phyloP scores from a whole-genome alignment of 1,140 invertebrate genomes.

The Phortica variegata region DNA sequence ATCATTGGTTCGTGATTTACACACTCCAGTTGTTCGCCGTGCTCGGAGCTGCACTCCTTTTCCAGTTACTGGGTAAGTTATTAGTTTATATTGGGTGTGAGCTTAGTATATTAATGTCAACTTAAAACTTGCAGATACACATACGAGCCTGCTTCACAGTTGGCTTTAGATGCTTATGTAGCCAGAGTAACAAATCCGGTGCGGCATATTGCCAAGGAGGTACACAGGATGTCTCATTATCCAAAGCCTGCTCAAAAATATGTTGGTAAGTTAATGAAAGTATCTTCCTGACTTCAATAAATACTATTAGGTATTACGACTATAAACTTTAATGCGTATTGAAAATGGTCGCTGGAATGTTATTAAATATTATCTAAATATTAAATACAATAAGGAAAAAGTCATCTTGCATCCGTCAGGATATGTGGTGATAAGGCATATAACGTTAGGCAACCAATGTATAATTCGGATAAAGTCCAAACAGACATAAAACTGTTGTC shows the following conservation, averaged over 20 bases:
- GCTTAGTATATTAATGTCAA: neutral
- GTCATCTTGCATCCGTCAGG: constrained; percentile 74
- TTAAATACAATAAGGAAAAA: constrained; percentile 61
- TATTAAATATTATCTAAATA: constrained; percentile 58
- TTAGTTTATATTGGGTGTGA: neutral
- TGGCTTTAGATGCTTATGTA: constrained; percentile 49
- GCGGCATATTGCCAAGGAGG: constrained; percentile 49
- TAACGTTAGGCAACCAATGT: constrained; percentile 65
- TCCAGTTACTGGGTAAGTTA: constrained; percentile 49
- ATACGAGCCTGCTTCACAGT: constrained; percentile 41
- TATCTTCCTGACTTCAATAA: neutral
- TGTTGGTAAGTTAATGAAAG: constrained; percentile 40
- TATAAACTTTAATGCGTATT: constrained; percentile 23
- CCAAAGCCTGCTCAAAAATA: constrained; percentile 48
- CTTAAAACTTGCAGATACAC: constrained; percentile 27
- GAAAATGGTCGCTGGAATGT: too few relatives aligned
- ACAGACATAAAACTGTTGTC: constrained; percentile 75
- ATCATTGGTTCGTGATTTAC: constrained; percentile 70
- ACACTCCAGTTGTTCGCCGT: constrained; percentile 71
- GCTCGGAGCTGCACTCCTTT: constrained; percentile 62
- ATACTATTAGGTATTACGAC: constrained; percentile 13
- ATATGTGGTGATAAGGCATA: constrained; percentile 76
- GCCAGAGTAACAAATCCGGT: constrained; percentile 49
- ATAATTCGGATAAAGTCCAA: constrained; percentile 58
- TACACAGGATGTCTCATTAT: constrained; percentile 47